Percentiles rank a stretch among this genome's conserved stretches.
phyloP scores from a whole-genome alignment of 2,888 invertebrate genomes.

The Cecidostiba fungosa region DNA sequence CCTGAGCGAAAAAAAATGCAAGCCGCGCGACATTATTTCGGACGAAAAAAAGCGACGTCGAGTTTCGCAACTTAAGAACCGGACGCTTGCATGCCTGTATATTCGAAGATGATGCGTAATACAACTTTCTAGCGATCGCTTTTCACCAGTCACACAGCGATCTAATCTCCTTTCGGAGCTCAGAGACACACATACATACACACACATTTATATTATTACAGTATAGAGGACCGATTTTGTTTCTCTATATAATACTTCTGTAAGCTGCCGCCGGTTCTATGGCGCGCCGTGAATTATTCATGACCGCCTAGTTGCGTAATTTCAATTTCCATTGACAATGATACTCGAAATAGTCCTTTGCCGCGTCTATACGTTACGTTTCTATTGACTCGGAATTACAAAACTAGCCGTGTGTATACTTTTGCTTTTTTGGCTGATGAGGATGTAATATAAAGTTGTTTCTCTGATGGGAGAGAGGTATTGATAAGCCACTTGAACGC shows the following conservation, averaged over 20 bases:
- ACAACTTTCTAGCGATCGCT: slow-evolving; percentile 47
- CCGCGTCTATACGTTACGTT: background rate
- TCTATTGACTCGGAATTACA: slow-evolving; percentile 1
- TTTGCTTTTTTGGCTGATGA: background rate
- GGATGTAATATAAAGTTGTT: background rate
- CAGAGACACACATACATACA: background rate
- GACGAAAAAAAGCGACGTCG: background rate
- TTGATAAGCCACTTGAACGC: background rate
- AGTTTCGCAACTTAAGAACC: slow-evolving; percentile 49
- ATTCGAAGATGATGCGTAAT: slow-evolving; percentile 5
- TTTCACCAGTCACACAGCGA: slow-evolving; percentile 38
- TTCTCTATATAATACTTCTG: slow-evolving; percentile 17
- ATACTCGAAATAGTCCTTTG: slow-evolving; percentile 20
- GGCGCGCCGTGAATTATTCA: slow-evolving; percentile 43
- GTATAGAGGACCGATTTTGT: slow-evolving; percentile 22
- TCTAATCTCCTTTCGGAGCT: slow-evolving; percentile 30
- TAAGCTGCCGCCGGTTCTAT: background rate
- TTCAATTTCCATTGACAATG: slow-evolving; percentile 47
- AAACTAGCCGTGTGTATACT: background rate
- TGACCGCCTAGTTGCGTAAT: slow-evolving; percentile 38
- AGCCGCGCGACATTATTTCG: background rate
- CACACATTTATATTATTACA: background rate
- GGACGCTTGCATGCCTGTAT: slow-evolving; percentile 6
- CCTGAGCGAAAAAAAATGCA: background rate
- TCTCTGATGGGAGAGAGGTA: background rate